Evolutionary conservation across 2,888 invertebrate genomes (phyloP).

Genomic region (Didymodactylos carnosus): DNA sequence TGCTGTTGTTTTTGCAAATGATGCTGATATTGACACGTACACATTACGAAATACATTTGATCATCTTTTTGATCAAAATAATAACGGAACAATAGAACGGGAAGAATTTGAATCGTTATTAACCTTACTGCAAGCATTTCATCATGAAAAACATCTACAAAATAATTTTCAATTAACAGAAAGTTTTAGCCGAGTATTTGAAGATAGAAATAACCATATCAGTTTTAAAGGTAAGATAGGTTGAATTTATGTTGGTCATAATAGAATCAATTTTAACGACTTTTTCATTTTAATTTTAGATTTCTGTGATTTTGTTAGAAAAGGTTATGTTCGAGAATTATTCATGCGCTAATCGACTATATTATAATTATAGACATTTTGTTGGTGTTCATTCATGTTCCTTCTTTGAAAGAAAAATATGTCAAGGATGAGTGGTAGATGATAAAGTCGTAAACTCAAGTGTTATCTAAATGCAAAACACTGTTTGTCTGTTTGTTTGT

Average conservation of each 20-base stretch:
- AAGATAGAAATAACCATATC: neutral
- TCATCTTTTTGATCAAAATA: neutral
- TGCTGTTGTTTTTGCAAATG: neutral
- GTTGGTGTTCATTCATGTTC: no score
- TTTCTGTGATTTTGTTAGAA: neutral
- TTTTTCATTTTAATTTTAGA: neutral
- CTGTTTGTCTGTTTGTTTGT: neutral
- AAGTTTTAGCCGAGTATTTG: neutral
- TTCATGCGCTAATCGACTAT: neutral
- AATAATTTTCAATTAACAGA: neutral
- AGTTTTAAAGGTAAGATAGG: neutral
- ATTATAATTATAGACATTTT: no score
- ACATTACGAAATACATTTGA: neutral
- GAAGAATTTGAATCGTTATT: neutral
- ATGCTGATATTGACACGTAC: neutral
- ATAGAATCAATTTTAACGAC: neutral
- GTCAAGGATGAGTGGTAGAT: neutral
- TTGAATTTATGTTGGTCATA: neutral
- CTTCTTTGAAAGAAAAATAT: no score
- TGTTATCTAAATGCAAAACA: neutral
- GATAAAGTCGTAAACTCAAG: neutral
- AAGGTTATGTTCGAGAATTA: neutral
- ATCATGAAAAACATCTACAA: neutral
- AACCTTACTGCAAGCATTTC: neutral
- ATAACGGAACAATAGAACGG: neutral